Evolutionary conservation across 2,797 vertebrate genomes (phyloP), one percentile per base, ranked within the genome.

Genomic region (Cynopterus sphinx): DNA sequence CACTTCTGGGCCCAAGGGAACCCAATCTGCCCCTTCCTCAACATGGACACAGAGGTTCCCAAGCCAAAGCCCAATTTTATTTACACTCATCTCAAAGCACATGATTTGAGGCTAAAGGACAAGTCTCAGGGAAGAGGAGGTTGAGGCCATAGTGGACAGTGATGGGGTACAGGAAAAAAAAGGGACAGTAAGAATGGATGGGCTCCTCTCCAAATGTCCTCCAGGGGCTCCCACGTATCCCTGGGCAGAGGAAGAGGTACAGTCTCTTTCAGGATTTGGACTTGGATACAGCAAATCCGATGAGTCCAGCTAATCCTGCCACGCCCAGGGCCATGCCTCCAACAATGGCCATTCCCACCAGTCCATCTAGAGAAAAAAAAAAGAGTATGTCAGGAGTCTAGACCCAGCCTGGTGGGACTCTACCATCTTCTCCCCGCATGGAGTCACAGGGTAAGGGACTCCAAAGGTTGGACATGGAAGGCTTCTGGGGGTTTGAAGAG

Each of bases 321-420:
- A 99, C 98, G 0, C 99, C 99, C 4, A 99, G 98, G 0, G 99
- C 99, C 93, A 99, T 99, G 43, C 99, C 99, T 0, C 99, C 99
- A 0, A 99, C 99, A 2, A 99, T 99, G 31, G 99, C 99, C 99
- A 99, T 99, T 98, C 99, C 99, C 8, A 99, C 99, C 91, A 99
- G 95, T 17, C 99, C 99, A 74, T 99, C 99, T 99, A 96, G n/a
- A 71, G 59, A 96, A 36, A 94, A 74, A 95, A 61, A 93, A 61
- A 77, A 51, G 61, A 75, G 51, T 96, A 24, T 17, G 36, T 97
- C 55, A 96, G 59, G 33, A 74, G 24, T 19, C 8, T 16, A 9
- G 19, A 5, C n/a, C 49, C 8, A 22, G 9, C 33, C 46, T 26
- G 6, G 15, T 5, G 15, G 9, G 9, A n/a, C 67, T 59, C 43